Conservation (phyloP, 2,797 vertebrate species). For the Monodelphis domestica region DNA sequence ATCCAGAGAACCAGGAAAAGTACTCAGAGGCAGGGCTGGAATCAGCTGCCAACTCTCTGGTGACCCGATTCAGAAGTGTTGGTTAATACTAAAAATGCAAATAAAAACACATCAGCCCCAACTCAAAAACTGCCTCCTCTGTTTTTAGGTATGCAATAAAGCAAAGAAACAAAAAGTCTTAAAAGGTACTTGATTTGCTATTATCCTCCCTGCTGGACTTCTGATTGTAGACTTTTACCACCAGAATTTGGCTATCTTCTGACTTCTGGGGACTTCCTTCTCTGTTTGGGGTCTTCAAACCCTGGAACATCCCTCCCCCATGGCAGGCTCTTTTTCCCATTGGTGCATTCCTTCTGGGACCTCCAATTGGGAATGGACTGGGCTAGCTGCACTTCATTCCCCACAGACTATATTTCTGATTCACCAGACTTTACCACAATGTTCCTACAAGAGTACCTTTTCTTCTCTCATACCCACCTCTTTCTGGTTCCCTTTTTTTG, state of each 20-base stretch:
- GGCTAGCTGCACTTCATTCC: not conserved
- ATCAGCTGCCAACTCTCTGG: constrained; percentile 23
- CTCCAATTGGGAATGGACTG: not conserved
- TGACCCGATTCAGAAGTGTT: not conserved
- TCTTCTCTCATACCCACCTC: not conserved
- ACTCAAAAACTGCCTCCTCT: not conserved
- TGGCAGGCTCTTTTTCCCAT: not conserved
- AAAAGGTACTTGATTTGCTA: not conserved
- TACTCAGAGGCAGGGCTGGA: not conserved
- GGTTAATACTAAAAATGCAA: constrained; percentile 48
- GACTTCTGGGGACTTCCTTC: not conserved
- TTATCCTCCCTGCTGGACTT: not conserved
- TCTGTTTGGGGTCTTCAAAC: not conserved
- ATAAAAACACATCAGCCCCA: constrained; percentile 66
- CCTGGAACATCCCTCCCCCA: not conserved
- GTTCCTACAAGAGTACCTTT: not conserved
- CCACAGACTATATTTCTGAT: not conserved
- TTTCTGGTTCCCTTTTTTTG: not conserved
- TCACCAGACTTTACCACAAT: not conserved
- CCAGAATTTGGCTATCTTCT: not conserved
- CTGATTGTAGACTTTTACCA: not conserved
- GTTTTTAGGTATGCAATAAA: constrained; percentile 51
- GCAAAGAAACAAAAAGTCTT: constrained; percentile 40
- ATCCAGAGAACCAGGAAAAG: not conserved
- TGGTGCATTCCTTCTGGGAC: not conserved